These are phyloP conservation scores for Pseudorasbora parva DNA, from an alignment of 2,113 vertebrate genomes.

Conservation along the genomic window DNA sequence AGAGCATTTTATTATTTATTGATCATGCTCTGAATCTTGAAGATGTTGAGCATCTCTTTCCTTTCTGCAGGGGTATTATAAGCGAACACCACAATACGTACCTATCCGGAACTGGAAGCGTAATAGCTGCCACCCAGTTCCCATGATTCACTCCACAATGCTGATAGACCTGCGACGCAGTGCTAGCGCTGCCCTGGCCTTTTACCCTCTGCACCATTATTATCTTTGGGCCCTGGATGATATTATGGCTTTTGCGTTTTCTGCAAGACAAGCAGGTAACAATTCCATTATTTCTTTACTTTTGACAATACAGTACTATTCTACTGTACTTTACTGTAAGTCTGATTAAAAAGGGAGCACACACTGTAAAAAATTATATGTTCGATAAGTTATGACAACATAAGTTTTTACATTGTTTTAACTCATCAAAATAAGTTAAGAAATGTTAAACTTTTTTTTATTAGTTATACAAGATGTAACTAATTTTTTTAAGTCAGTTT, in stretches of 20 bases:
- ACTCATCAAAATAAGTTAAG: no score
- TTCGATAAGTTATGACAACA: no score
- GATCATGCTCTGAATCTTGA: background rate
- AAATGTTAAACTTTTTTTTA: no score
- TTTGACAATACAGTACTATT: no score
- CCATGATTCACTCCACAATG: slow-evolving; percentile 90
- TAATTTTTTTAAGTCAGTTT: no score
- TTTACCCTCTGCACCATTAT: slow-evolving; percentile 82
- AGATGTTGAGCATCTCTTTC: background rate
- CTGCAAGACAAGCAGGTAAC: slow-evolving; percentile 84
- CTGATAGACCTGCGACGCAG: slow-evolving; percentile 85
- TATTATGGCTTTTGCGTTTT: slow-evolving; percentile 90
- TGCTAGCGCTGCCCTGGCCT: slow-evolving; percentile 75
- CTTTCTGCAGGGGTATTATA: slow-evolving; percentile 84
- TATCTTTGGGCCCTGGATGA: slow-evolving; percentile 88
- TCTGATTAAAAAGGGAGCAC: background rate
- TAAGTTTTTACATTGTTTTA: no score
- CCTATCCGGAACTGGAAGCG: slow-evolving; percentile 85
- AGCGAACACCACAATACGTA: slow-evolving; percentile 83
- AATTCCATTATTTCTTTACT: background rate
- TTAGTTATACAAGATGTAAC: no score
- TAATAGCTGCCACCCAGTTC: slow-evolving; percentile 84
- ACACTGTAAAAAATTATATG: no score
- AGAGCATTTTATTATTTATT: no score
- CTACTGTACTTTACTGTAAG: background rate